These are phyloP conservation scores for Argentina silus DNA, from an alignment of 2,797 vertebrate species.

Conservation along the genomic window DNA sequence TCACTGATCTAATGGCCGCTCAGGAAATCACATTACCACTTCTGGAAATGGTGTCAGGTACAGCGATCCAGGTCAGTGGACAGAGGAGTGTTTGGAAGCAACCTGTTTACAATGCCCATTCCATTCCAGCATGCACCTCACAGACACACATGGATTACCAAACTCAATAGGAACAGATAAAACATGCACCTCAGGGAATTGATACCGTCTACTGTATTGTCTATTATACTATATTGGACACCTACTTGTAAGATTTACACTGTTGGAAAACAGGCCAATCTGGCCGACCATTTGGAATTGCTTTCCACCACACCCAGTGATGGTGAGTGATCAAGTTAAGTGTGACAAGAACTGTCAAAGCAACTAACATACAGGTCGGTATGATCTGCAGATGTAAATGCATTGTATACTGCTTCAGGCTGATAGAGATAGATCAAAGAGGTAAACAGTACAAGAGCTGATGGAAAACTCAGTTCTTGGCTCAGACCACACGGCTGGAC, in stretches of 20 bases:
- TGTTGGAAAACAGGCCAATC: too few species aligned
- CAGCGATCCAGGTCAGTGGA: background rate
- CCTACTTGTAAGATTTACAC: background rate
- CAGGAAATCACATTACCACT: conserved; percentile 3
- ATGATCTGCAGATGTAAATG: background rate
- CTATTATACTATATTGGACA: conserved; percentile 3
- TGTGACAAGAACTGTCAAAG: too few species aligned
- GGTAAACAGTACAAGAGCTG: too few species aligned
- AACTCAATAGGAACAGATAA: background rate
- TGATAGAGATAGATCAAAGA: too few species aligned
- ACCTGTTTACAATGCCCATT: conserved; percentile 10
- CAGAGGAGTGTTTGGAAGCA: background rate
- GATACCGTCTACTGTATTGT: background rate
- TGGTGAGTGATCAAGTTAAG: too few species aligned
- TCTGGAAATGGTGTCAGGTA: background rate
- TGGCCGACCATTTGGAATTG: too few species aligned
- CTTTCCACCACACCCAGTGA: too few species aligned
- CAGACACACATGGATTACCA: background rate
- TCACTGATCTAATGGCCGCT: background rate
- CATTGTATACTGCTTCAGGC: background rate
- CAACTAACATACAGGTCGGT: too few species aligned
- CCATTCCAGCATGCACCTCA: background rate
- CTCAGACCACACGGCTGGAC: too few species aligned
- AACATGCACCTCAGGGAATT: background rate
- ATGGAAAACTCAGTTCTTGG: background rate